Percentiles rank a stretch among this genome's conserved stretches.
Conservation (phyloP, 2,113 vertebrate genomes). For the Melanocharis versteri region DNA sequence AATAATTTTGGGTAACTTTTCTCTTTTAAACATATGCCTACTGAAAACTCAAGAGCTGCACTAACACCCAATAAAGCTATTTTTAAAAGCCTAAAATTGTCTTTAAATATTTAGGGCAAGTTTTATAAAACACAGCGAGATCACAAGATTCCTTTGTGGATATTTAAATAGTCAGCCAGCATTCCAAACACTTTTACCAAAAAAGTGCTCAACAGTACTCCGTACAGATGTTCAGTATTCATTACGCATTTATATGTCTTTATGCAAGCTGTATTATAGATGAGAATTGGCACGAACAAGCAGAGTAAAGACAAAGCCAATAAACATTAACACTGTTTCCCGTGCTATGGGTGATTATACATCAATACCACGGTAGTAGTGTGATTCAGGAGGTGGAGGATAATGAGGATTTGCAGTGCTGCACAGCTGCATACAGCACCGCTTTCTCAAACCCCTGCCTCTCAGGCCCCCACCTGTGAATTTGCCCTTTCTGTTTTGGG, state of each 20-base stretch:
- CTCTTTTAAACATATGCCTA: not conserved
- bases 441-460: not conserved
- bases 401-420: not conserved
- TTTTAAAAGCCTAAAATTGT: not conserved
- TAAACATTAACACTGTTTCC: conserved; percentile 25
- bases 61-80: not conserved
- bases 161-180: not conserved
- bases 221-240: conserved; percentile 42
- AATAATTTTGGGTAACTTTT: not conserved
- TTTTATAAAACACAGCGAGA: not conserved
- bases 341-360: not conserved
- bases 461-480: accelerated
- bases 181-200: not conserved
- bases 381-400: not conserved
- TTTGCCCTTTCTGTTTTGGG: not conserved
- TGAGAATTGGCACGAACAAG: conserved; percentile 5
- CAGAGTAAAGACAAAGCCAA: conserved; percentile 33
- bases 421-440: not conserved
- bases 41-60: not conserved
- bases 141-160: not conserved
- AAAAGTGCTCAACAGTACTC: not conserved
- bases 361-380: not conserved
- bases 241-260: not conserved
- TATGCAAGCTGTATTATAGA: conserved; percentile 16
- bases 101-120: conserved; percentile 4